Evolutionary conservation across 2,113 vertebrate genomes (phyloP), one percentile per base, ranked within the genome.

Genomic region (Saguinus midas): DNA sequence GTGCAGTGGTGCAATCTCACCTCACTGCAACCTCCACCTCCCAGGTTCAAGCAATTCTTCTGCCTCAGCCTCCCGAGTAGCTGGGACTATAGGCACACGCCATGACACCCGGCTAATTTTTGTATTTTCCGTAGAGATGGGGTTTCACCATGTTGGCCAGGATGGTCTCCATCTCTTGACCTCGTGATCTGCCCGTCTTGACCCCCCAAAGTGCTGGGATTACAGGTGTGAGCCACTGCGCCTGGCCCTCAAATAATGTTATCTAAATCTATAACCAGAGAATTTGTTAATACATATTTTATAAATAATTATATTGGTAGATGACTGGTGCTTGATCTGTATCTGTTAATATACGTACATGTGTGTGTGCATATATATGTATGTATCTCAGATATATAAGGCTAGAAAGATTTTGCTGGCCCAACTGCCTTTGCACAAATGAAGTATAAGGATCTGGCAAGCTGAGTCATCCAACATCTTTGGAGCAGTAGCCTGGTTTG

Each of bases 301-400:
- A 82, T 72, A 94, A 79, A 55, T 87, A 75, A 84, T 75, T 73
- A 86, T 92, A 84, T 68, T 85, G 32, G 29, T 29, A 94, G 94
- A 61, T 61, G 40, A 85, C 40, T 80, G n/a, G 13, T 66, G 25
- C 14, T 83, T 23, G 11, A 76, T 55, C 73, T 87, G 58, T 57
- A 76, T 35, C 48, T 45, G 57, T 58, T 20, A 8, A 35, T 68
- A 14, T 68, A 32, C 32, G 29, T 68, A 23, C 23, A 17, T 35
- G 6, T 35, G 64, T 68, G 6, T 68, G 66, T 18, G 16, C 32
- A 35, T 68, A 16, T 14, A 32, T 66, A 16, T 66, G 27, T 68
- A 17, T 68, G 1, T 68, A 8, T 64, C 27, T 32, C 27, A 64
- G 12, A 8, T 75, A 20, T 48, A 7, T n/a, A 27, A 87, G 43